Evolutionary conservation across 2,797 vertebrate genomes (phyloP), one percentile per base, ranked within the genome.

Genomic region (Hyperoplus immaculatus): DNA sequence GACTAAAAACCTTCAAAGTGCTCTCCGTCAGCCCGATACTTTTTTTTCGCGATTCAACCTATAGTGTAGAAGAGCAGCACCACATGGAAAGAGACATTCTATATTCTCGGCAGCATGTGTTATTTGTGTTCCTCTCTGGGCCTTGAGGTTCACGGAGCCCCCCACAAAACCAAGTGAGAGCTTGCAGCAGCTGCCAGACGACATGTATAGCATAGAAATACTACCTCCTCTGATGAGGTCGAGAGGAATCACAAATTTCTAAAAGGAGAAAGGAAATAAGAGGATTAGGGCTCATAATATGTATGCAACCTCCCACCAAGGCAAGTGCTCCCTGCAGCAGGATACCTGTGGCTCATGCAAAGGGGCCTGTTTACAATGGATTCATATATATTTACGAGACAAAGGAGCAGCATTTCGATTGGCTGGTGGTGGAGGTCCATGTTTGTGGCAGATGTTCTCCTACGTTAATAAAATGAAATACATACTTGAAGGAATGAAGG

Each of bases 1-100:
- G 88, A 89, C 88, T 91, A 84, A 91, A 29, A 92, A 86, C 85
- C 92, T 93, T 95, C 92, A 94, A 94, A 94, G 93, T 78, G 60
- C 88, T 89, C 87, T 85, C 83, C 62, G 16, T 49, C 85, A 84
- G 83, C 87, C 84, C 70, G 86, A 81, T 87, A 66, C 77, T 87
- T 83, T 70, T 21, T 43, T 62, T 36, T 84, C 78, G 84, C 72
- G 69, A 87, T 83, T 75, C 86, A 77, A 81, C 73, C 73, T 86
- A 73, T 76, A 71, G 74, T 56, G 54, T 59, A 77, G 76, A 85
- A 69, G 75, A 84, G 80, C 63, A 80, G 73, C 29, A 29, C 29
- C 78, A 75, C 84, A 84, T 68, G 68, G 83, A 81, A 86, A 85
- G 83, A 83, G 75, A 87, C 70, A 85, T 82, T 80, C 69, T 82